Evolutionary conservation across 2,113 vertebrate genomes (phyloP).

Genomic region (Perccottus glenii): DNA sequence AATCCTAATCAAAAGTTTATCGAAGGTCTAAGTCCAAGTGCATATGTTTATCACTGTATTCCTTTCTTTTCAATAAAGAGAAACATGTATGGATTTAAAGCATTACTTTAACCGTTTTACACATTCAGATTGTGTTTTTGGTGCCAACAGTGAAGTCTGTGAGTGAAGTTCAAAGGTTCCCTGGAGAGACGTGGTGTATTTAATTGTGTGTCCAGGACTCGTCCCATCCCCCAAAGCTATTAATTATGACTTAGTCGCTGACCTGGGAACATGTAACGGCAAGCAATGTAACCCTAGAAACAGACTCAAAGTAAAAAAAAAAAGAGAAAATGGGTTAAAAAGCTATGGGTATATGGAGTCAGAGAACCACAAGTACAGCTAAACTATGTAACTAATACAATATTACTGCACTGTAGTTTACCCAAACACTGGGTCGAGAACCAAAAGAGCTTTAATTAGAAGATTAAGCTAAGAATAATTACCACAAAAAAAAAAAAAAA

Average conservation of each 20-base stretch:
- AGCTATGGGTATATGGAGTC: conserved; percentile 28
- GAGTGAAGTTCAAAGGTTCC: conserved; percentile 42
- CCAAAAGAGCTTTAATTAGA: too few relatives aligned
- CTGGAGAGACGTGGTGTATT: conserved; percentile 44
- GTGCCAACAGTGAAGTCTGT: conserved; percentile 42
- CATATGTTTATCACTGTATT: too few relatives aligned
- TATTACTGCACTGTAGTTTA: too few relatives aligned
- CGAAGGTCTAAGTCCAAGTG: too few relatives aligned
- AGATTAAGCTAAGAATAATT: too few relatives aligned
- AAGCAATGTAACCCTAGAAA: conserved; percentile 2
- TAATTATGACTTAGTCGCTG: conserved; percentile 52
- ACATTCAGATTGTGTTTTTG: conserved; percentile 21
- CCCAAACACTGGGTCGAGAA: too few relatives aligned
- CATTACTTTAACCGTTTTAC: background rate
- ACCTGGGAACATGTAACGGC: conserved; percentile 39
- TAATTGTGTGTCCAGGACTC: conserved; percentile 28
- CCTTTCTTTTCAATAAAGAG: too few relatives aligned
- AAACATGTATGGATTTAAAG: too few relatives aligned
- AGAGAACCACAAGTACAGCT: conserved; percentile 1
- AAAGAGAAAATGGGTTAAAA: conserved; percentile 12
- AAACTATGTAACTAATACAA: background rate
- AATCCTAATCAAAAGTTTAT: too few relatives aligned
- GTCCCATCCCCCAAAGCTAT: conserved; percentile 30
- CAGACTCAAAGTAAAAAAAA: conserved; percentile 5
- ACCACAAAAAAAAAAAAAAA: too few relatives aligned